A percentile compares a stretch with the other conserved stretches of the same genome.
phyloP scores from a whole-genome alignment of 2,113 vertebrate genomes.

The Isurus oxyrinchus region DNA sequence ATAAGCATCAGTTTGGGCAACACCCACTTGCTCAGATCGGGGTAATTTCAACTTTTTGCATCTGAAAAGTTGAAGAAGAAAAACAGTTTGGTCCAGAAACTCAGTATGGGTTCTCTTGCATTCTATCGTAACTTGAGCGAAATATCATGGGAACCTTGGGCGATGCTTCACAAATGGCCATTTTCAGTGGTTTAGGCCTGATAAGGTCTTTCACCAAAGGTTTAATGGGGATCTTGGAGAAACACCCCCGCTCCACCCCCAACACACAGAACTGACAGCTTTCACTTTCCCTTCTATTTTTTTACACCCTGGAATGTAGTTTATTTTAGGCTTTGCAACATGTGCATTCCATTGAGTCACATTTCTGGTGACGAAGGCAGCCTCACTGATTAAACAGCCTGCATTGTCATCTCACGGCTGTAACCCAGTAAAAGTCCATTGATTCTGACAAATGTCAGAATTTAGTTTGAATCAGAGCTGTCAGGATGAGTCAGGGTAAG shows the following conservation, averaged over 20 bases:
- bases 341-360: neutral
- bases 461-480: neutral
- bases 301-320: neutral
- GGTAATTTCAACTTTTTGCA: neutral
- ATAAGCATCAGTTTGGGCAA: neutral
- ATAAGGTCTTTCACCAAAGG: neutral
- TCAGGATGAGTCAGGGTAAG: neutral
- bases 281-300: neutral
- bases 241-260: no score
- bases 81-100: neutral
- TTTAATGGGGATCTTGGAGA: no score
- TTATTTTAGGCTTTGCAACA: neutral
- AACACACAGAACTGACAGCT: neutral
- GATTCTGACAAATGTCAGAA: neutral
- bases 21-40: neutral
- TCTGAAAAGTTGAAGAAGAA: neutral
- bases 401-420: neutral
- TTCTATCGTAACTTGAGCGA: neutral
- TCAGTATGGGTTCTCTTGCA: no score
- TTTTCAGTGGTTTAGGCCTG: neutral
- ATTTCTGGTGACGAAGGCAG: neutral
- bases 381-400: neutral
- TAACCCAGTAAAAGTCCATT: neutral
- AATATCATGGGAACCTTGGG: neutral
- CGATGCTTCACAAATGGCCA: neutral